Base-by-base conservation (phyloP, 2,113 vertebrate species). In the Gnathonemus longibarbis region DNA sequence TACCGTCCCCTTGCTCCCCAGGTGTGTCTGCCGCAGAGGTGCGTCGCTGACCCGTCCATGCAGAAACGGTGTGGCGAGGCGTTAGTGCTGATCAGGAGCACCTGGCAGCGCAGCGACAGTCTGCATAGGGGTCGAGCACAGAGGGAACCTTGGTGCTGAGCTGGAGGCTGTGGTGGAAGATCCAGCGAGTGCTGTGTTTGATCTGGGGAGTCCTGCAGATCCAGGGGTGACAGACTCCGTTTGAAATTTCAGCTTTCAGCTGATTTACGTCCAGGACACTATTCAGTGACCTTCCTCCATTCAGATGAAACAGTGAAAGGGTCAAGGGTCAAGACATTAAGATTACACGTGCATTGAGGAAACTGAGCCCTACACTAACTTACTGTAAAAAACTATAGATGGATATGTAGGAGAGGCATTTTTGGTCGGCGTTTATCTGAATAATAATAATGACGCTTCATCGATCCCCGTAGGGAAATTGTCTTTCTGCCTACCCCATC, bases 51-150 rank as follows among this genome's bases (percentile, higher is more conserved):
- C 77, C 87, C 56, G 1, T 90, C 91, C 0, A 90, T 96, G 89
- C 95, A 95, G 93, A 98, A 98, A 93, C 97, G 97, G 11, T 98
- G 97, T 0, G 92, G 97, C 3, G 97, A 99, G 0, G 98, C 98
- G 1, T 94, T 98, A 89, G 95, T 96, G 90, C 96, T 99, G 92
- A 99, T 99, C 91, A 95, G 95, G 91, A 98, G 96, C 5, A 94
- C 96, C 49, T 99, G 98, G 98, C 98, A 99, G 95, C 96, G 98
- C 91, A 97, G 98, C 0, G 98, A 99, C 96, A 99, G 98, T 93
- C 95, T 99, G 80, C 97, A 97, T 93, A 95, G 98, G 0, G 98
- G 98, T 11, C 95, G 98, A 89, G 96, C 97, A 0, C 97, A 97
- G 91, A 95, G 98, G 84, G 98, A 99, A 92, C 98, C 98, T 52